phyloP scores from a whole-genome alignment of 1,140 invertebrate genomes.

The Heliconius himera region DNA sequence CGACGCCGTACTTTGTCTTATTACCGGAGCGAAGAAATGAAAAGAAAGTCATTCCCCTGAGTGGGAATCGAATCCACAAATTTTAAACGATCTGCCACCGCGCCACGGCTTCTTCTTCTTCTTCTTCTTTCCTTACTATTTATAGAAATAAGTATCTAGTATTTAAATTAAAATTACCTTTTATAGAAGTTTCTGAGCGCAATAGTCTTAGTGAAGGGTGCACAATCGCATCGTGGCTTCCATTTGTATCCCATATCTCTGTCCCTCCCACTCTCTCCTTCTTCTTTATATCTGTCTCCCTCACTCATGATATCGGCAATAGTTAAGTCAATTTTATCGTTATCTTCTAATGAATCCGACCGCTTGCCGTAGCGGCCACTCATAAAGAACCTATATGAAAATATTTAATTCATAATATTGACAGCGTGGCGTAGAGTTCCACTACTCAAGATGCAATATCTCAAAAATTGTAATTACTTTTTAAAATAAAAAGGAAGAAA shows the following conservation, averaged over 20 bases:
- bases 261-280: background rate
- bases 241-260: background rate
- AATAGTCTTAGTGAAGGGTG: background rate
- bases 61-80: too few species aligned
- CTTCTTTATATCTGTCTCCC: background rate
- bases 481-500: too few species aligned
- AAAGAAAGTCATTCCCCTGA: too few species aligned
- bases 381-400: constrained; percentile 10
- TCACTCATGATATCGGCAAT: constrained; percentile 9
- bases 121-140: too few species aligned
- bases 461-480: too few species aligned
- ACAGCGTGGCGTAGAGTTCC: too few species aligned
- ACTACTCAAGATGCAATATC: too few species aligned
- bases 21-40: too few species aligned
- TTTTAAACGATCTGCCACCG: too few species aligned
- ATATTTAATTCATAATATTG: too few species aligned
- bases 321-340: background rate
- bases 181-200: background rate
- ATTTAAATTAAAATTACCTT: background rate
- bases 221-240: background rate
- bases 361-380: constrained; percentile 15
- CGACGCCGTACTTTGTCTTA: too few species aligned
- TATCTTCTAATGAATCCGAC: background rate
- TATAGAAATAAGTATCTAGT: background rate
- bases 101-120: too few species aligned